Conservation (phyloP, 1,140 invertebrate species). For the Aphidius ervi region DNA sequence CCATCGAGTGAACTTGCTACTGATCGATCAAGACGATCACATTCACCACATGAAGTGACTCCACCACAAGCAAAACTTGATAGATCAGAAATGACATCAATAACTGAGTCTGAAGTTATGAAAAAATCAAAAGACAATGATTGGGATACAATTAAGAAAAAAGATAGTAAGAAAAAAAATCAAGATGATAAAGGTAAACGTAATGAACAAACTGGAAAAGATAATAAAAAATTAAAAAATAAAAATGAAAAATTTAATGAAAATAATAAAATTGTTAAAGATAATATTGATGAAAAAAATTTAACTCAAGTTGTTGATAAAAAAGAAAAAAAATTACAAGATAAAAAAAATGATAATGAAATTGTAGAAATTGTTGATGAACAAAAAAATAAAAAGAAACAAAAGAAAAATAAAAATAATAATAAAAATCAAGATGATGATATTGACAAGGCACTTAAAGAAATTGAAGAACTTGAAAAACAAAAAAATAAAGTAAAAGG, state of each 20-base stretch:
- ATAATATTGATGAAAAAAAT: constrained; percentile 2
- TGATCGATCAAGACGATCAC: constrained; percentile 21
- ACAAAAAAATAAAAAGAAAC: constrained; percentile 43
- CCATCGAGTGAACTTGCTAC: background rate
- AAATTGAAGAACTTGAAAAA: constrained; percentile 56
- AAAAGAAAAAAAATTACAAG: constrained; percentile 18
- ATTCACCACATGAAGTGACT: constrained; percentile 24
- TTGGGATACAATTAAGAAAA: constrained; percentile 37
- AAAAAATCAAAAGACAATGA: constrained; percentile 25
- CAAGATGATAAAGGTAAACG: constrained; percentile 20
- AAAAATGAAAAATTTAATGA: constrained; percentile 3
- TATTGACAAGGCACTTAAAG: constrained; percentile 59
- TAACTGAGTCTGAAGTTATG: background rate
- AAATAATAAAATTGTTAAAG: constrained; percentile 18
- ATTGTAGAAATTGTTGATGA: constrained; percentile 14
- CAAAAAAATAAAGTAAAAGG: constrained; percentile 39
- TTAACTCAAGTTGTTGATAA: constrained; percentile 8
- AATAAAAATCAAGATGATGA: constrained; percentile 54
- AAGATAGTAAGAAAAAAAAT: constrained; percentile 29
- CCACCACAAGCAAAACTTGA: constrained; percentile 20
- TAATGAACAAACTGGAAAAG: constrained; percentile 13
- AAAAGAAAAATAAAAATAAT: constrained; percentile 52
- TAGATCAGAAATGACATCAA: background rate
- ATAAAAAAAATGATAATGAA: constrained; percentile 16
- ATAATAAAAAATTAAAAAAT: constrained; percentile 18